These are phyloP conservation scores for Vicugna pacos DNA, from an alignment of 2,113 vertebrate genomes.

Conservation along the genomic window DNA sequence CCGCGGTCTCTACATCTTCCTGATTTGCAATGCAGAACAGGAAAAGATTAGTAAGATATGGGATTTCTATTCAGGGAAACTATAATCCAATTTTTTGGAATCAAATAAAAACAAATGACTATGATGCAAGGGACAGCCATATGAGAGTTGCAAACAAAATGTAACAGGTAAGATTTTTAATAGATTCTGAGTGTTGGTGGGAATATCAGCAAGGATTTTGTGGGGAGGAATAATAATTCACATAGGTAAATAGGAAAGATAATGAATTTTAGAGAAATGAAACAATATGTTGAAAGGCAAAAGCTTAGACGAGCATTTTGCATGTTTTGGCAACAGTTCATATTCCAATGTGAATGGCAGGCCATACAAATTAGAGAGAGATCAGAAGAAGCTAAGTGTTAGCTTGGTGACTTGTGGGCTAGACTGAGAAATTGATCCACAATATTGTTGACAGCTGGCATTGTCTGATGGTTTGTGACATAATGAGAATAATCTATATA, in stretches of 20 bases:
- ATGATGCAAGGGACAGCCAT: background rate
- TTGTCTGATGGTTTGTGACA: background rate
- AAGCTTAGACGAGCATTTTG: background rate
- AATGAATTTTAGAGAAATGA: background rate
- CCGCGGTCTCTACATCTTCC: background rate
- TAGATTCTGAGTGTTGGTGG: background rate
- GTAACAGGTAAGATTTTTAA: background rate
- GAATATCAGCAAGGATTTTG: background rate
- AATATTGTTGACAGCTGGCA: background rate
- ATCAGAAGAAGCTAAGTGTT: background rate
- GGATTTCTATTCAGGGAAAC: background rate
- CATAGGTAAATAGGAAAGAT: background rate
- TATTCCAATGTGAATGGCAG: background rate
- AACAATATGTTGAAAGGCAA: background rate
- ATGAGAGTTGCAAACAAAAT: background rate
- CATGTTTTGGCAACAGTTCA: background rate
- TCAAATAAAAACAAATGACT: conserved; percentile 63
- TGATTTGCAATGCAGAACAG: conserved; percentile 1
- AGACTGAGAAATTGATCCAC: background rate
- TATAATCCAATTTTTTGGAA: conserved; percentile 34
- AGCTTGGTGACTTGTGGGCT: background rate
- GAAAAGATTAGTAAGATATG: conserved; percentile 30
- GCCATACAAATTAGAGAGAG: background rate
- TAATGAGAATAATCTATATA: background rate
- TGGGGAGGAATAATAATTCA: background rate